A percentile compares a stretch with the other conserved stretches of the same genome.
Evolutionary conservation across 2,113 vertebrate genomes (phyloP).

Genomic region (Xenus cinereus): DNA sequence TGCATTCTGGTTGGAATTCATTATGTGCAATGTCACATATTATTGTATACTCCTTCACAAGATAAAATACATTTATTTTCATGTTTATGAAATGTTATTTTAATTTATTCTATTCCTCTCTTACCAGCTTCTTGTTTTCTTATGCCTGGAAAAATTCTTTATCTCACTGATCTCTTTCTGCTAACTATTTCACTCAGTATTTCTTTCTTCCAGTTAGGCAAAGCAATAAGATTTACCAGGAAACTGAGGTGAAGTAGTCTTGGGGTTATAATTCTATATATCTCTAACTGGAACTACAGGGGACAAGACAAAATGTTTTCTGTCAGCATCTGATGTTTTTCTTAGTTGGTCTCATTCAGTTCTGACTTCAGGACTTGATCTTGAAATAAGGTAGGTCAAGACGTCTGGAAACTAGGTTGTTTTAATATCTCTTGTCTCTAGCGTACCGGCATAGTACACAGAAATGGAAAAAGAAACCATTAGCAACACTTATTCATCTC

Average conservation of each 20-base stretch:
- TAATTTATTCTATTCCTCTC: conserved; percentile 32
- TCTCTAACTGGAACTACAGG: background rate
- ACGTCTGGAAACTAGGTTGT: background rate
- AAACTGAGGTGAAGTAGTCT: background rate
- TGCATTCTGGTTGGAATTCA: background rate
- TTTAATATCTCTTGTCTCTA: background rate
- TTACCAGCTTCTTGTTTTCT: background rate
- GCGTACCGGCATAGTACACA: background rate
- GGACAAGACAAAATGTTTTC: background rate
- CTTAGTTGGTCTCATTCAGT: background rate
- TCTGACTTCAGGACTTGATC: conserved; percentile 2
- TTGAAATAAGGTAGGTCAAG: background rate
- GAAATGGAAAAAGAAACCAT: background rate
- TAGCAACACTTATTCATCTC: background rate
- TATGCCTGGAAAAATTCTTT: background rate
- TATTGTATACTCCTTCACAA: background rate
- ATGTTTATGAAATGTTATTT: conserved; percentile 4
- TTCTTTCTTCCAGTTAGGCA: background rate
- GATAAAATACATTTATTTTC: background rate
- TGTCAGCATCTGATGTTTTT: background rate
- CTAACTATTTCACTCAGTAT: background rate
- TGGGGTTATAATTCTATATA: background rate
- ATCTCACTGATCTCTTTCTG: background rate
- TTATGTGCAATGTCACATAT: background rate
- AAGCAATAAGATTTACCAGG: background rate